Evolutionary conservation across 2,797 vertebrate genomes (phyloP), one percentile per base, ranked within the genome.

Genomic region (Aratinga solstitialis): DNA sequence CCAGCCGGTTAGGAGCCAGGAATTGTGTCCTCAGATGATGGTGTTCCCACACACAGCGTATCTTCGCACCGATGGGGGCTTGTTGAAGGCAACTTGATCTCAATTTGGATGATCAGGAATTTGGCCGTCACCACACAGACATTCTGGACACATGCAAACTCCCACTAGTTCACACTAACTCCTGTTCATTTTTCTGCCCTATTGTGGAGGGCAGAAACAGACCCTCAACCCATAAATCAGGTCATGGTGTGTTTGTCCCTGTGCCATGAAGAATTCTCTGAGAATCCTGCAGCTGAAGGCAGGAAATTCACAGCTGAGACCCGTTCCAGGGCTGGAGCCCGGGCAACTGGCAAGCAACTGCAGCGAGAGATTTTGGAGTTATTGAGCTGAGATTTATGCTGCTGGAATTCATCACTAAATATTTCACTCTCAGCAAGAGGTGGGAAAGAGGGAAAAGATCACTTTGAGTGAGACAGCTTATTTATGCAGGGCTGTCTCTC

Each of bases 301-400:
- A 88, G 95, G 90, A 92, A 92, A 94, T 71, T 86, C 40, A 85
- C 68, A 89, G 93, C 50, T 58, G 53, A 91, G 73, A 54, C 48
- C 69, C 1, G 4, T 84, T 95, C 81, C 78, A 84, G 58, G 12
- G 11, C 69, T 78, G 90, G 80, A 95, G 48, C 67, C 65, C 0
- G 10, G 82, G 88, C 54, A 56, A 66, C 58, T 36, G 72, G 91
- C 88, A 80, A 62, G 92, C 48, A 92, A 84, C 26, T 12, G 11
- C 77, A 80, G 56, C 0, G 1, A 69, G 73, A 71, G 67, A 34
- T 38, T 53, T 30, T 74, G 72, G 71, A 84, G 65, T 40, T 85
- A 47, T 9, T 42, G 66, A 63, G 75, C 45, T 1, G 21, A 93
- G 84, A 96, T 91, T 67, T 89, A 89, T 79, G 75, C 51, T 53